Base-by-base conservation (phyloP, 2,888 invertebrate species). In the Tipula unca region DNA sequence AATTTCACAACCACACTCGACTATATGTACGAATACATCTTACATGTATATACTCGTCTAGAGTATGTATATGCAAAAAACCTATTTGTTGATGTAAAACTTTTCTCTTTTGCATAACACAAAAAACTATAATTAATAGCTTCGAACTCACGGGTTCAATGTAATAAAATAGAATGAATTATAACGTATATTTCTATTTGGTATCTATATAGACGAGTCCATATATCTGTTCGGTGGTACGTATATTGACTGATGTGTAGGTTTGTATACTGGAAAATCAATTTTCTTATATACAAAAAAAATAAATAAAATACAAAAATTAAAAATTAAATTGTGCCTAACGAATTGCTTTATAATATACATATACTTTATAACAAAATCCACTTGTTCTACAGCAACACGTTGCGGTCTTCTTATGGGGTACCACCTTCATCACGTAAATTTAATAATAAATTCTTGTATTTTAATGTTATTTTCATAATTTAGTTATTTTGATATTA, bases 81-180 rank as follows among this genome's bases (percentile, higher is more conserved):
- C 69, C 25, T 69, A 25, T 69, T 69, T 69, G 69, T 69, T 69
- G 69, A 69, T 69, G 69, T 69, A 25, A 25, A 69, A 69, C 6
- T 69, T 69, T 69, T 69, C 69, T 69, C 69, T 69, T 69, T 69
- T 69, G 69, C 69, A 69, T 25, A 69, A 69, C 69, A 69, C 69
- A 25, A 69, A 35, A 25, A 69, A 69, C 25, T 69, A 69, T 69
- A 69, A 69, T 69, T 69, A 69, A 69, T 69, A 69, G 69, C 20
- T 25, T 69, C 69, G 69, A 69, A 69, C 69, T 69, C 69, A 13
- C 69, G 69, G 69, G 69, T 69, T 69, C 69, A 69, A 69, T 69
- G 25, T 69, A 69, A 69, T 69, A 69, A 69, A 69, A 69, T 69
- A 69, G 69, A 69, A 69, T 69, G 69, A 69, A 69, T 69, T 69